Evolutionary conservation across 23 tunicate genomes (phyloP).

Genomic region (Aplidium turbinatum): DNA sequence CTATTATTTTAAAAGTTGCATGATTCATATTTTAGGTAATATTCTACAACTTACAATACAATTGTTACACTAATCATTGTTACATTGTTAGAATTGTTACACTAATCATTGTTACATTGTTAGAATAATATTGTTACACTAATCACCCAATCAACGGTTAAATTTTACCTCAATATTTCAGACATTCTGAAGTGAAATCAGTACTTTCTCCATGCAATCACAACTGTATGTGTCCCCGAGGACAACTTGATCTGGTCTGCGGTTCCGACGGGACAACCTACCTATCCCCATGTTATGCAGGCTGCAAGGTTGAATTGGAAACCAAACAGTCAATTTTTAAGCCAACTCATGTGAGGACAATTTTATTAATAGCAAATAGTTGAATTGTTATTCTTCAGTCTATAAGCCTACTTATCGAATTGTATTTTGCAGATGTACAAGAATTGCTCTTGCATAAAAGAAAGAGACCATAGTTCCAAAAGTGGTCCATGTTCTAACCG

Average conservation of each 20-base stretch:
- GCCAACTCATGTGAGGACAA: conserved; percentile 15
- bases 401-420: not conserved
- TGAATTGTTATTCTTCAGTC: not conserved
- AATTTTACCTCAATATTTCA: not conserved
- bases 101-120: not conserved
- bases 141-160: too few species aligned
- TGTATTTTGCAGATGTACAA: conserved; percentile 46
- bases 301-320: conserved; percentile 35
- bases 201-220: conserved; percentile 27
- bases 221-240: conserved; percentile 59
- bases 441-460: conserved; percentile 74
- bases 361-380: too few species aligned
- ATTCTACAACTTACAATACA: too few species aligned
- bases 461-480: conserved; percentile 9
- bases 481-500: conserved; percentile 60
- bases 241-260: conserved; percentile 60
- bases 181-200: not conserved
- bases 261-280: conserved; percentile 50
- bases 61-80: too few species aligned
- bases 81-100: too few species aligned
- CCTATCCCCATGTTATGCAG: conserved; percentile 87
- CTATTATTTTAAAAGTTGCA: too few species aligned
- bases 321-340: conserved; percentile 35
- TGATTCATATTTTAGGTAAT: too few species aligned
- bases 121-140: not conserved